phyloP scores from a whole-genome alignment of 1,140 invertebrate species.

The Bombus fervidus region DNA sequence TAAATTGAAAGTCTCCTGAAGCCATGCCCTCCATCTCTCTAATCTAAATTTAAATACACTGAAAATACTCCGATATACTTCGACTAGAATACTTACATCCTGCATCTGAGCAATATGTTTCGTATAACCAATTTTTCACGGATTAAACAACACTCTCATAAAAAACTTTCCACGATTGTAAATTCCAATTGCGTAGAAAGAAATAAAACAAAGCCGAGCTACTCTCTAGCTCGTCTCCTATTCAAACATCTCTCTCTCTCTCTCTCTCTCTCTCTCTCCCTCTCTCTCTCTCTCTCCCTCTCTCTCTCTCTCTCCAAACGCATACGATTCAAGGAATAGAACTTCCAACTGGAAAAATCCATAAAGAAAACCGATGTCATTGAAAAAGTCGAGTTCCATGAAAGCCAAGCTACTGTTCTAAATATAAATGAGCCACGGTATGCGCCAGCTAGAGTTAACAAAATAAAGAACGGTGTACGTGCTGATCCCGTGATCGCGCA shows the following conservation, averaged over 20 bases:
- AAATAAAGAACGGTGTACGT: constrained; percentile 14
- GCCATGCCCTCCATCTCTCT: too few species aligned
- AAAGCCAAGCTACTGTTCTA: neutral
- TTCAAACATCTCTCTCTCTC: neutral
- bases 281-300: neutral
- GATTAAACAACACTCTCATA: neutral
- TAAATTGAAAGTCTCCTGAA: too few species aligned
- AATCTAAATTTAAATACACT: too few species aligned
- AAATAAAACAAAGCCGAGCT: neutral
- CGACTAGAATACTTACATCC: too few species aligned
- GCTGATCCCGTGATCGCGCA: neutral
- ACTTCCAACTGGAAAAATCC: neutral
- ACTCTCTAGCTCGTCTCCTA: neutral
- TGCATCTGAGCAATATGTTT: too few species aligned
- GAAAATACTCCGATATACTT: too few species aligned
- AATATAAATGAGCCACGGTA: neutral
- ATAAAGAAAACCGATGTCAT: neutral
- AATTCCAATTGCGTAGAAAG: neutral
- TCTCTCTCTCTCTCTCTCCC: neutral
- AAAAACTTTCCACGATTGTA: neutral
- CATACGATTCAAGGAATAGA: neutral
- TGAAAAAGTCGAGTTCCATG: neutral
- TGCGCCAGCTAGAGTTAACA: neutral
- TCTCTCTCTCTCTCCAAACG: neutral
- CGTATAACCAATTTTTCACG: too few species aligned